Base-by-base conservation (phyloP, 2,113 vertebrate genomes). In the Riparia riparia region DNA sequence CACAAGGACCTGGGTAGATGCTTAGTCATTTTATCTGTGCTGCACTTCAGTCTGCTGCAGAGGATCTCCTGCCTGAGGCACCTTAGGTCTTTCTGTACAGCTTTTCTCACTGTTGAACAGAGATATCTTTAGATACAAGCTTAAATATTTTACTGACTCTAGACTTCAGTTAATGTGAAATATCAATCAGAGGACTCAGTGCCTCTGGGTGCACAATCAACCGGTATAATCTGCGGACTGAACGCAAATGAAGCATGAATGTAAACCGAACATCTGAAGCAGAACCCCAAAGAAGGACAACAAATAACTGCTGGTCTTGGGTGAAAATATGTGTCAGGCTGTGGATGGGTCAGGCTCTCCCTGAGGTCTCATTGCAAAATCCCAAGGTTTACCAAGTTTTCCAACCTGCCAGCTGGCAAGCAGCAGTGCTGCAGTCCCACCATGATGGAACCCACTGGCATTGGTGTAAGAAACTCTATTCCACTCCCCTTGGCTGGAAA, bases 91-190 rank as follows among this genome's bases (percentile, higher is more conserved):
- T 49, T 79, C 81, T 71, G 56, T 22, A 13, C 15, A 53, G 17
- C 16, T 2, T 0, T 34, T 88, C 82, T 72, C 65, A 22, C 7
- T 44, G n/a, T 12, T 76, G 26, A 34, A 49, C 17, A 65, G 63
- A 69, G 53, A 16, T 65, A 61, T 41, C 81, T 89, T 93, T 69
- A 84, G 76, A 32, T 14, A 60, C 6, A 65, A 82, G n/a, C 22
- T 68, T 64, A 76, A 90, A 64, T 77, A 86, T 80, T 93, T 88
- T 65, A 72, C 57, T 82, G 63, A 31, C 37, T 76, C 42, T 41
- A 64, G 29, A 42, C 47, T 26, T 63, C 72, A 54, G 34, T 22
- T 64, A 86, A 56, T 68, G n/a, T 41, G 78, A 80, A 79, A 57
- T 45, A 70, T 70, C 56, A 53, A 25, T 64, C 74, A 70, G 15